Percentiles rank a stretch among this genome's conserved stretches.
Evolutionary conservation across 2,888 invertebrate genomes (phyloP).

Genomic region (Laspeyria flexula): DNA sequence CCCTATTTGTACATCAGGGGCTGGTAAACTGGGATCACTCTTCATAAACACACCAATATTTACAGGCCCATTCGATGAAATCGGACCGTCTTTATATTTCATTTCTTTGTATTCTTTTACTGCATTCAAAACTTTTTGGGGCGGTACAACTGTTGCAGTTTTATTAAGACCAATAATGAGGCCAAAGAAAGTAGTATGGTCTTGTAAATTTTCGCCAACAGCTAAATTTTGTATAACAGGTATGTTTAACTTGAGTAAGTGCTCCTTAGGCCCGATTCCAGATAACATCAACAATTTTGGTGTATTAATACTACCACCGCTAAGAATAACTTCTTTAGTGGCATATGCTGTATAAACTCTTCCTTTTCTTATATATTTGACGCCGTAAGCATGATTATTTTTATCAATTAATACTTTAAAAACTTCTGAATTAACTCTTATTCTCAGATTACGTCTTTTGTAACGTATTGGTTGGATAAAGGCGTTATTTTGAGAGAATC

Average conservation of each 20-base stretch:
- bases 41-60: constrained; percentile 86
- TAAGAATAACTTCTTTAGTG: constrained; percentile 28
- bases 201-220: constrained; percentile 48
- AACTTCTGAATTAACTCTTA: constrained; percentile 82
- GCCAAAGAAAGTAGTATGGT: constrained; percentile 61
- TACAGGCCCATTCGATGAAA: constrained; percentile 83
- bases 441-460: constrained; percentile 76
- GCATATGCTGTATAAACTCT: constrained; percentile 53
- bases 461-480: constrained; percentile 88
- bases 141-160: not conserved
- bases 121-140: constrained; percentile 53
- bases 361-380: constrained; percentile 40
- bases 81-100: constrained; percentile 70
- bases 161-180: constrained; percentile 68
- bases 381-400: constrained; percentile 51
- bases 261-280: not conserved
- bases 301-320: not conserved
- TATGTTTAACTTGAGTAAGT: constrained; percentile 55
- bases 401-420: constrained; percentile 84
- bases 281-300: not conserved
- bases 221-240: constrained; percentile 56
- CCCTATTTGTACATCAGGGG: constrained; percentile 76
- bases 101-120: constrained; percentile 63
- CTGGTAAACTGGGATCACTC: constrained; percentile 42
- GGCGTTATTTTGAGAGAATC: constrained; percentile 88